Evolutionary conservation across 2,113 vertebrate species (phyloP).

Genomic region (Myrmecophaga tridactyla): DNA sequence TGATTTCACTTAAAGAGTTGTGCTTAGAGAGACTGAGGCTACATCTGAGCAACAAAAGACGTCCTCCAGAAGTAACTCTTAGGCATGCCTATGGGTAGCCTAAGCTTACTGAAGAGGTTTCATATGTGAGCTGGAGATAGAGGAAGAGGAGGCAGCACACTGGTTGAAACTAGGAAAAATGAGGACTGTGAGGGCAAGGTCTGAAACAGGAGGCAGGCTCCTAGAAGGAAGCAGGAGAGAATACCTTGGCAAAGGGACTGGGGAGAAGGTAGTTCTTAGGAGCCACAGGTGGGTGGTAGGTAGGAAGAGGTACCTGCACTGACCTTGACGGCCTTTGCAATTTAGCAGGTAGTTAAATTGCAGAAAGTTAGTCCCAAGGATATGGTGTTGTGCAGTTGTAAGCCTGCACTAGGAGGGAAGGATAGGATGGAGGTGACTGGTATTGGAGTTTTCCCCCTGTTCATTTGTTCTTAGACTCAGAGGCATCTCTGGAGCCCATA

Average conservation of each 20-base stretch:
- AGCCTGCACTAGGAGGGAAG: not conserved
- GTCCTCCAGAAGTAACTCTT: too few species aligned
- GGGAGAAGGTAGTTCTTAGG: not conserved
- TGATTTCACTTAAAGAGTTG: too few species aligned
- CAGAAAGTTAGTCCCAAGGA: too few species aligned
- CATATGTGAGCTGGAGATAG: not conserved
- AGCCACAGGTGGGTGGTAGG: not conserved
- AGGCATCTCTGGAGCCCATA: not conserved
- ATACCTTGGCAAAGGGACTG: not conserved
- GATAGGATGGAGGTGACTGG: not conserved
- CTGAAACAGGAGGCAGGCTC: not conserved
- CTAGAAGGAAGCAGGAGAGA: not conserved
- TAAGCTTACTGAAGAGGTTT: not conserved
- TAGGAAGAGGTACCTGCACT: not conserved
- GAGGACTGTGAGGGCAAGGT: not conserved
- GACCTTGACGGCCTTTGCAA: not conserved
- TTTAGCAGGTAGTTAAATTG: not conserved
- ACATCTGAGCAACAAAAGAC: too few species aligned
- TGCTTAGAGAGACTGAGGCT: too few species aligned
- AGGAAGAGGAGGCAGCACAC: not conserved
- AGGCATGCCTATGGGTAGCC: too few species aligned
- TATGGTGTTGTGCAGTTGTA: not conserved
- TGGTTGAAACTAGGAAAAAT: not conserved
- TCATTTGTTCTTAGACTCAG: not conserved
- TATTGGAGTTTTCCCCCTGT: not conserved